Conservation (phyloP, 2,797 vertebrate species). For the Crocodylus rhombifer region DNA sequence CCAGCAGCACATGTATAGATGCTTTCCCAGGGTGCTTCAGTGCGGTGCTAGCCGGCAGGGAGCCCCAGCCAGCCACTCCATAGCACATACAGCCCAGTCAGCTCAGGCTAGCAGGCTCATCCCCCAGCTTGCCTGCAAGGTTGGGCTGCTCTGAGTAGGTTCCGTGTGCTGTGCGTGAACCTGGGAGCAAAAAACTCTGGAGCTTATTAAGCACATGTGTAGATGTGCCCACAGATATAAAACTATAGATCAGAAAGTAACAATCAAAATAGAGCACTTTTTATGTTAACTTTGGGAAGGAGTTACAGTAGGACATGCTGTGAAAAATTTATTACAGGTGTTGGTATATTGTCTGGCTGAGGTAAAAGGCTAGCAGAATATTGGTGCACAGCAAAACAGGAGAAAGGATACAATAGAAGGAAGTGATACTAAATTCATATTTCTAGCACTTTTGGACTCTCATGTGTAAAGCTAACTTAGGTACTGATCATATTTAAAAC, state of each 20-base stretch:
- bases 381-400: neutral
- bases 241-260: conserved; percentile 2
- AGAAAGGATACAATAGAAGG: conserved; percentile 15
- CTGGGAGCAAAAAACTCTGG: too few species aligned
- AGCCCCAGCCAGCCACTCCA: too few species aligned
- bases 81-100: too few species aligned
- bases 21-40: too few species aligned
- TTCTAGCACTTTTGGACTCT: neutral
- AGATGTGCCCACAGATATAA: neutral
- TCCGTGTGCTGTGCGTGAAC: too few species aligned
- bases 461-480: conserved; percentile 30
- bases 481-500: neutral
- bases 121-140: too few species aligned
- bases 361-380: neutral
- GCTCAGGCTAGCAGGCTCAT: too few species aligned
- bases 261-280: neutral
- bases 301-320: conserved; percentile 19
- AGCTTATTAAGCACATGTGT: too few species aligned
- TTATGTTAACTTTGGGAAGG: neutral
- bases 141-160: too few species aligned
- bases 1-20: too few species aligned
- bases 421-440: neutral
- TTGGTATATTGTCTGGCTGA: neutral
- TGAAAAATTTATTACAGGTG: conserved; percentile 43
- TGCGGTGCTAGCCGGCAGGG: too few species aligned